Conservation (phyloP, 2,888 invertebrate genomes). For the Drosophila koepferae region DNA sequence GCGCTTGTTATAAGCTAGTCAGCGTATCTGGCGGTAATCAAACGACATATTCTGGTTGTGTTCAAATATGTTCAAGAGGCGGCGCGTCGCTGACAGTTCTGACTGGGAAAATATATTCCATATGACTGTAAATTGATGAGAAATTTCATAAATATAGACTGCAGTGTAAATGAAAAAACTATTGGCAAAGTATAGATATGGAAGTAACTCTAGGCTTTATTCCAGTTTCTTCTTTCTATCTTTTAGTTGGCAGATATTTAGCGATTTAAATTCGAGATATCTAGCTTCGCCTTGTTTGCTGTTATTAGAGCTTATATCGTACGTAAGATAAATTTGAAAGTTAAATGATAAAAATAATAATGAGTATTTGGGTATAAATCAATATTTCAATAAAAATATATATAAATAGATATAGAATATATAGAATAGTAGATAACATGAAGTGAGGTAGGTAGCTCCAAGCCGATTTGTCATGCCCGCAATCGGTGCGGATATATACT, state of each 20-base stretch:
- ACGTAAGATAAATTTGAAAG: neutral
- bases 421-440: neutral
- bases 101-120: conserved; percentile 35
- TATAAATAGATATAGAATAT: neutral
- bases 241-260: neutral
- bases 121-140: conserved; percentile 16
- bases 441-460: neutral
- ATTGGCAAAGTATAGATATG: neutral
- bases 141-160: neutral
- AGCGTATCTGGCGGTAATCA: conserved; percentile 15
- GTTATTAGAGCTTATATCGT: too few species aligned
- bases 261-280: neutral
- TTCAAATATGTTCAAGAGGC: neutral
- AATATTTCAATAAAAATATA: neutral
- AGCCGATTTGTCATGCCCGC: neutral
- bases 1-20: neutral
- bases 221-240: neutral
- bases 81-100: neutral
- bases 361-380: neutral
- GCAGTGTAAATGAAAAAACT: neutral
- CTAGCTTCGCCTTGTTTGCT: neutral
- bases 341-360: neutral
- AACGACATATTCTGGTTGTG: neutral
- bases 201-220: neutral
- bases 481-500: too few species aligned